These are phyloP conservation scores for Tribolium castaneum DNA, from an alignment of 1,140 invertebrate genomes.

Conservation along the genomic window DNA sequence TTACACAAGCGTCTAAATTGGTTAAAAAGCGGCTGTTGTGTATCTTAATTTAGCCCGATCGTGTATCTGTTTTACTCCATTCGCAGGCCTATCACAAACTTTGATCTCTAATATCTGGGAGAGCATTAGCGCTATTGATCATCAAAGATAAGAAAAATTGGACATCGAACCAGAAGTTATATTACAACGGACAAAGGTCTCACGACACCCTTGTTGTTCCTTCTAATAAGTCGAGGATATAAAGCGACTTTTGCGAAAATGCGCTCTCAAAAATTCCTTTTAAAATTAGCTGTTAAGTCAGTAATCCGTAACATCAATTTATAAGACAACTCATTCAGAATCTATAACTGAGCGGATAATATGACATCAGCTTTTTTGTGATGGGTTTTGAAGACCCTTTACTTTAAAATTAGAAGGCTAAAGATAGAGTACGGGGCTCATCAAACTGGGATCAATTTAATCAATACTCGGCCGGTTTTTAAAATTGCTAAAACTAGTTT, in stretches of 20 bases:
- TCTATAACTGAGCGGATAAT: conserved; percentile 8
- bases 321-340: conserved; percentile 7
- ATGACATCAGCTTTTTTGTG: conserved; percentile 2
- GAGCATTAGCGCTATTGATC: conserved; percentile 29
- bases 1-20: too few species aligned
- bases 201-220: conserved; percentile 8
- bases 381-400: conserved; percentile 1
- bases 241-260: background rate
- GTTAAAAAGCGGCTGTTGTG: background rate
- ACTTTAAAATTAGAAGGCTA: conserved; percentile 25
- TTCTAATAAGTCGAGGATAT: background rate
- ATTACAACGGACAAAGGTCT: conserved; percentile 24
- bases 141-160: conserved; percentile 33
- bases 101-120: conserved; percentile 24
- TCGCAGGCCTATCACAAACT: conserved; percentile 15
- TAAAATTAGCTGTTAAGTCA: background rate
- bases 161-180: conserved; percentile 17
- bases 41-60: background rate
- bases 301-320: conserved; percentile 13
- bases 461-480: background rate
- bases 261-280: background rate
- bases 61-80: conserved; percentile 1
- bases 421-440: conserved; percentile 9
- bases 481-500: conserved; percentile 9
- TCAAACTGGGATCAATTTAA: background rate